These are phyloP conservation scores for Paratrypauchen microcephalus DNA, from an alignment of 2,797 vertebrate genomes.

Conservation along the genomic window DNA sequence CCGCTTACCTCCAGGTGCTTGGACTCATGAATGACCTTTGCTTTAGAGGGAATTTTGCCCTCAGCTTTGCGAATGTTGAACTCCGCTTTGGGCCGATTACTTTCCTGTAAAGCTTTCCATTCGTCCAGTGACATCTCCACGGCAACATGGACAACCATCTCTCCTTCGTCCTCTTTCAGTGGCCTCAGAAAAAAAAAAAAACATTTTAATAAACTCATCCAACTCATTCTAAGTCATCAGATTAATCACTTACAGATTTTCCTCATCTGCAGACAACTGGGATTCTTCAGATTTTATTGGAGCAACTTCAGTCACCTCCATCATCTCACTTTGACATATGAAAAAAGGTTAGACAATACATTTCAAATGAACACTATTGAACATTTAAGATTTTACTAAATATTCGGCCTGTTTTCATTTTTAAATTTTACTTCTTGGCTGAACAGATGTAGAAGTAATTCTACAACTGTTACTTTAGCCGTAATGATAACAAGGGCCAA, in stretches of 20 bases:
- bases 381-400: no score
- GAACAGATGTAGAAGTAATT: no score
- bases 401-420: no score
- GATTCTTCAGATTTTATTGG: constrained; percentile 65
- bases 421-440: no score
- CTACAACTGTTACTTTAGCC: no score
- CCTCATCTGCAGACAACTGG: constrained; percentile 55
- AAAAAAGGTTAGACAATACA: neutral
- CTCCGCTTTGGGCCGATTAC: constrained; percentile 85
- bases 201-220: neutral
- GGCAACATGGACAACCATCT: constrained; percentile 82
- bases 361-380: no score
- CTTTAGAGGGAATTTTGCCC: constrained; percentile 86
- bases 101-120: constrained; percentile 91
- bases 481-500: no score
- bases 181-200: constrained; percentile 33
- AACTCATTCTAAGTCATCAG: no score
- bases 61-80: constrained; percentile 94
- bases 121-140: constrained; percentile 95
- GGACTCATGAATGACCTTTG: constrained; percentile 94
- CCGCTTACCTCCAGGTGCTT: constrained; percentile 83
- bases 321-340: constrained; percentile 72
- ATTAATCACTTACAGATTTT: constrained; percentile 75
- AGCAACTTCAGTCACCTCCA: constrained; percentile 62
- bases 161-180: constrained; percentile 57